Base-by-base conservation (phyloP, 1,140 invertebrate genomes). In the Helicorthomorpha holstii region DNA sequence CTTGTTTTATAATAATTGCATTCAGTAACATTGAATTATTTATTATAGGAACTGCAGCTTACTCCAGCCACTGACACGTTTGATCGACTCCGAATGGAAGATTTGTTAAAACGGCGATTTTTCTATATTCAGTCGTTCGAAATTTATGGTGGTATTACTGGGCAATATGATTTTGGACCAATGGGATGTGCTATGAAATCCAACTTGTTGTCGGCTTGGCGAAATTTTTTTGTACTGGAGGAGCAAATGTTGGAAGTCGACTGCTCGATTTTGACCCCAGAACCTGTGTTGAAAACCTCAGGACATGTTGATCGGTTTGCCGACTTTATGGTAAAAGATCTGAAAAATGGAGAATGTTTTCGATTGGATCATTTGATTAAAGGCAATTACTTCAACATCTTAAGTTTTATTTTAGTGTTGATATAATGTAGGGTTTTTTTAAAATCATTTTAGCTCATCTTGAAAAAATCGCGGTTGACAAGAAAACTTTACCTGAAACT, bases 191-290 rank as follows among this genome's bases (percentile, higher is more conserved):
- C 93, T 0, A 79, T 98, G 12, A 98, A 98, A 71, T 78, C 85
- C 10, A 99, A 99, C 68, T 79, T 99, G 58, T 71, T 99, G 10
- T 80, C 83, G 60, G 70, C 80, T 12, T 99, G 96, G 96, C 76
- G 93, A 54, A 91, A 85, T 56, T 93, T 91, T 66, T 99, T 99
- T 66, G 81, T 98, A 19, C 71, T 98, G 0, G 89, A 96, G 64
- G 96, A 99, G 62, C 85, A 94, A 65, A 98, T 99, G 93, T 71
- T 98, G 24, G 94, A 99, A 72, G 92, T 99, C 3, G 93, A 98
- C 66, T 96, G 92, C 65, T 92, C 92, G 0, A 90, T 96, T 64
- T 67, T 99, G 41, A 99, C 96, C 1, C 94, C 95, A 0, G 94
- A 98, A 67, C 77, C 83, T 22, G 94, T 99, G 3, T 69, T 99